These are phyloP conservation scores for Drosophila crucigera DNA, from an alignment of 2,888 invertebrate species.

Conservation along the genomic window DNA sequence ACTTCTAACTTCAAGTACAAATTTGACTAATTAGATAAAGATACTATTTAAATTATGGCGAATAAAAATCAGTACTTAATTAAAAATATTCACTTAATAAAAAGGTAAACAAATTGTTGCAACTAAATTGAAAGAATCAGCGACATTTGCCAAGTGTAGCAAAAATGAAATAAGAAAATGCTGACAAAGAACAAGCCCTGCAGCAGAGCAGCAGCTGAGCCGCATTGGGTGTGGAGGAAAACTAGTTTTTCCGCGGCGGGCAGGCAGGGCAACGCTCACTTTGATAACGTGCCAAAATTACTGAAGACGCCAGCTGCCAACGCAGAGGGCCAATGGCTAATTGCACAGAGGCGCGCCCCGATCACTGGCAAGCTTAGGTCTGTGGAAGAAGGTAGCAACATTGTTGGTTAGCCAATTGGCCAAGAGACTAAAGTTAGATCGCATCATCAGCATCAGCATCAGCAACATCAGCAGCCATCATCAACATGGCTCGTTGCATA, in stretches of 20 bases:
- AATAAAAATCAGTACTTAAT: background rate
- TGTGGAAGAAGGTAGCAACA: background rate
- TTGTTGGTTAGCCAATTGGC: background rate
- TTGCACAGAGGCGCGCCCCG: constrained; percentile 52
- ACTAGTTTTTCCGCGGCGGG: constrained; percentile 52
- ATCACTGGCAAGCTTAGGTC: constrained; percentile 5
- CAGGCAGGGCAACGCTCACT: background rate
- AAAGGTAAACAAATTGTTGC: background rate
- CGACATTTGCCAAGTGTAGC: background rate
- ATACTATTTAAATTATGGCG: too few relatives aligned
- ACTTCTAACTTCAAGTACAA: too few relatives aligned
- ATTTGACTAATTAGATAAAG: too few relatives aligned
- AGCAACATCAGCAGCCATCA: background rate
- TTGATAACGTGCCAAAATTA: constrained; percentile 69
- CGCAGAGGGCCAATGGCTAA: constrained; percentile 50
- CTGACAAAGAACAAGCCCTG: constrained; percentile 13
- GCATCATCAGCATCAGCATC: constrained; percentile 53
- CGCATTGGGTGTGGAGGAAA: constrained; percentile 43
- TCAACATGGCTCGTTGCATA: constrained; percentile 60
- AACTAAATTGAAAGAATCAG: background rate
- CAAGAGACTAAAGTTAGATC: constrained; percentile 25
- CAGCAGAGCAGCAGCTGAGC: background rate
- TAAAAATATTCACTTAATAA: background rate
- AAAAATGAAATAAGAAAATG: constrained; percentile 7
- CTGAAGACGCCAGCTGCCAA: constrained; percentile 27